Evolutionary conservation across 2,888 invertebrate species (phyloP), one percentile per base, ranked within the genome.

Genomic region (Eristalinus sepulchralis): DNA sequence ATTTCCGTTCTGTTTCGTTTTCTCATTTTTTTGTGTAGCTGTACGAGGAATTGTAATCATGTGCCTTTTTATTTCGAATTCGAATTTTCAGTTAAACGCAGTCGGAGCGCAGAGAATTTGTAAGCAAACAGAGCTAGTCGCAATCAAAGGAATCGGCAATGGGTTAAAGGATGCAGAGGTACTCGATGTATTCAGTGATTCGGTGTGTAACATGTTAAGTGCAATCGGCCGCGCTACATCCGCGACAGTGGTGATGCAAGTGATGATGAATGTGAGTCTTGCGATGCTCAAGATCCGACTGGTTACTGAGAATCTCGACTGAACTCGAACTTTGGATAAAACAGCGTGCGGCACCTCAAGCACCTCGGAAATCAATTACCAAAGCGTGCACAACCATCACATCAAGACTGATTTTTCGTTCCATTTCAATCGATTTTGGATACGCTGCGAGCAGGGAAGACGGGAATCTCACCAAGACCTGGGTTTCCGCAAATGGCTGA

Each of bases 311-410:
- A 78, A 82, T 78, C 73, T 84, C 55, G 77, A 68, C 68, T 81
- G 76, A 73, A 81, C 63, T 64, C 34, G 66, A 47, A 70, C 63
- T 13, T 60, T 73, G 24, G 78, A 78, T 78, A 53, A 63, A 66
- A 27, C 70, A 70, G 34, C 57, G 82, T 71, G 64, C 62, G 57
- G 67, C 62, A 81, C 81, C 77, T 85, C 62, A 67, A 85, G 72
- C 77, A 82, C 85, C 75, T 83, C 78, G 79, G 83, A 78, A 82
- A 86, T 86, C 86, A 83, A 83, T 86, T 75, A 86, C 82, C 86
- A 79, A 70, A 82, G 78, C 82, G 73, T 47, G 70, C 33, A 57
- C 13, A 70, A 85, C 70, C 86, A 71, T 68, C n/a, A 27, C 27
- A 27, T 27, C 83, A 86, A 86, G 86, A 86, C 86, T 86, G 86